Evolutionary conservation across 2,113 vertebrate species (phyloP), one percentile per base, ranked within the genome.

Genomic region (Melanocharis versteri): DNA sequence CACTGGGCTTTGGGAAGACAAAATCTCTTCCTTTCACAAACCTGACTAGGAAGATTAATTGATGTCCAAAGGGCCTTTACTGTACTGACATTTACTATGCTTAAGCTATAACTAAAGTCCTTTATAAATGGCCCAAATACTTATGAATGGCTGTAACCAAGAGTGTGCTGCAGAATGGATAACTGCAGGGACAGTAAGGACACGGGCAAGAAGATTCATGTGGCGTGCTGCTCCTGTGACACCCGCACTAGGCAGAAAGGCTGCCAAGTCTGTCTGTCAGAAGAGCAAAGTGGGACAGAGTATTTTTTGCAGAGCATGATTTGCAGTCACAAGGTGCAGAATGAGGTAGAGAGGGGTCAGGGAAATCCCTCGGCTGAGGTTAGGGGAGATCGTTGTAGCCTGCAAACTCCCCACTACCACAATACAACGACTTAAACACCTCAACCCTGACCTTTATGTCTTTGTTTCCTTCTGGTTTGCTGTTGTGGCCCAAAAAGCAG

Each of bases 11-110:
- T 66, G 22, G 40, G 54, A 90, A 76, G 70, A 69, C 64, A 75
- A 66, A 93, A 88, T 42, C 58, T 92, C 72, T 81, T 93, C 47
- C 39, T 86, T 83, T 90, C 37, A 57, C 68, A 90, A 93, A 89
- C 61, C 65, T 87, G 60, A 87, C 28, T 37, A 76, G 53, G 45
- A 93, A 83, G 62, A 30, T 72, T 80, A 91, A 88, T 7, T 57
- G 64, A 57, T 4, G 10, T 68, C 58, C 54, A 69, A 90, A 83
- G n/a, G 27, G 54, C 45, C 31, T 90, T 69, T 61, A 83, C 85
- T 53, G 54, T 76, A 80, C 40, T 53, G 57, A 68, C 23, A 71
- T 16, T 77, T 37, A 15, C 47, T 33, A 27, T 15, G 50, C 44
- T 70, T 48, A 33, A 28, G 39, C 42, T 76, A 31, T 23, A 68